Conservation (phyloP, 1,140 invertebrate species). For the Pogonomyrmex californicus region DNA sequence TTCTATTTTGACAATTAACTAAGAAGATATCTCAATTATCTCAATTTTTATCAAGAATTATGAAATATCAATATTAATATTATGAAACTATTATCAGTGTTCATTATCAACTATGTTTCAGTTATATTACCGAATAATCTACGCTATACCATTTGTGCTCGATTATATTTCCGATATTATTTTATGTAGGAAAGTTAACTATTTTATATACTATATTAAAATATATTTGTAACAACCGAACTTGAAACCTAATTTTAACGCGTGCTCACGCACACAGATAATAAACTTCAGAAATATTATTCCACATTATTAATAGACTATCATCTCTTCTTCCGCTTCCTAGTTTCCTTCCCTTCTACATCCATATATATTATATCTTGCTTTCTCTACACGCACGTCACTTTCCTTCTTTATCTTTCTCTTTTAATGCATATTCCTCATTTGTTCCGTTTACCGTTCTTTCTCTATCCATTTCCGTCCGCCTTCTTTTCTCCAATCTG, state of each 20-base stretch:
- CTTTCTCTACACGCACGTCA: neutral
- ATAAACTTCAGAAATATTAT: constrained; percentile 40
- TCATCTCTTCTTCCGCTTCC: constrained; percentile 35
- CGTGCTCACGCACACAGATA: constrained; percentile 21
- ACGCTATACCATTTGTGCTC: neutral
- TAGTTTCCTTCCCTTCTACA: neutral
- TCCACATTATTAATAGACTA: constrained; percentile 59
- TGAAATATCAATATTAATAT: neutral
- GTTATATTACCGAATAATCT: neutral
- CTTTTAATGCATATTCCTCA: constrained; percentile 17
- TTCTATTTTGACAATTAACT: neutral
- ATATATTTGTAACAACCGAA: neutral
- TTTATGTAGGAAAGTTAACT: neutral
- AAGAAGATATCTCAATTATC: neutral
- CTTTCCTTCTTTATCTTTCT: constrained; percentile 19
- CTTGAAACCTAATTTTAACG: constrained; percentile 38
- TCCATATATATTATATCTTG: constrained; percentile 17
- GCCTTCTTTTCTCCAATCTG: constrained; percentile 30
- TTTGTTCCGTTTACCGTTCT: constrained; percentile 36
- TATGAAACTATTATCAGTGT: neutral
- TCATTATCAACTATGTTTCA: neutral
- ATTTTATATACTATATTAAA: neutral
- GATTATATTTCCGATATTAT: neutral
- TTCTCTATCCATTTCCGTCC: constrained; percentile 38
- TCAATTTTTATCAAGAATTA: neutral